phyloP scores from a whole-genome alignment of 2,113 vertebrate species.

The Embiotoca jacksoni region DNA sequence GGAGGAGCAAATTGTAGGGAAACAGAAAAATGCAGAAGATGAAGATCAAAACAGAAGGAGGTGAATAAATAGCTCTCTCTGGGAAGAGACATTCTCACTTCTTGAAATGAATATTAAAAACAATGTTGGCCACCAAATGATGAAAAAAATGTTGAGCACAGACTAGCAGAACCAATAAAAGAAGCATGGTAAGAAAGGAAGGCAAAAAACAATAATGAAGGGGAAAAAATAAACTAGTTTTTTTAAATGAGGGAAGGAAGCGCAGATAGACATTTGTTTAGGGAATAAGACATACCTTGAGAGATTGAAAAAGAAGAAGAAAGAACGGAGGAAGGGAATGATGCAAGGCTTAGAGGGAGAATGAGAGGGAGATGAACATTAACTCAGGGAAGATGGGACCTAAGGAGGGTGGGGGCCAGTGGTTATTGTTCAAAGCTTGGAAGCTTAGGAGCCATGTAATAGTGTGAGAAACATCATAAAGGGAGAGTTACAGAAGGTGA shows the following conservation, averaged over 20 bases:
- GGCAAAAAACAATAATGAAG: conserved; percentile 36
- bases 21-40: conserved; percentile 17
- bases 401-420: conserved; percentile 17
- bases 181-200: background rate
- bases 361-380: conserved; percentile 42
- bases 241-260: conserved; percentile 23
- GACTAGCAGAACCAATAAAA: conserved; percentile 33
- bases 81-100: conserved; percentile 10
- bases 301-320: conserved; percentile 25
- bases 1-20: background rate
- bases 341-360: conserved; percentile 12
- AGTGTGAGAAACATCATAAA: conserved; percentile 35
- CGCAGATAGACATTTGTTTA: conserved; percentile 41
- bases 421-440: conserved; percentile 58
- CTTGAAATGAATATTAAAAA: conserved; percentile 51
- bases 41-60: background rate
- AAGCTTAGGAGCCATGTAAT: conserved; percentile 14
- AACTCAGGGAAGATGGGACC: conserved; percentile 48
- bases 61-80: conserved; percentile 9
- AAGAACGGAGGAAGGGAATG: background rate
- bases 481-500: background rate
- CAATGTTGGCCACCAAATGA: conserved; percentile 15
- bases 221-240: conserved; percentile 11
- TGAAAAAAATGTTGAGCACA: conserved; percentile 5
- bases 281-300: conserved; percentile 35